Conservation (phyloP, 2,113 vertebrate genomes). For the Hystrix cristata region DNA sequence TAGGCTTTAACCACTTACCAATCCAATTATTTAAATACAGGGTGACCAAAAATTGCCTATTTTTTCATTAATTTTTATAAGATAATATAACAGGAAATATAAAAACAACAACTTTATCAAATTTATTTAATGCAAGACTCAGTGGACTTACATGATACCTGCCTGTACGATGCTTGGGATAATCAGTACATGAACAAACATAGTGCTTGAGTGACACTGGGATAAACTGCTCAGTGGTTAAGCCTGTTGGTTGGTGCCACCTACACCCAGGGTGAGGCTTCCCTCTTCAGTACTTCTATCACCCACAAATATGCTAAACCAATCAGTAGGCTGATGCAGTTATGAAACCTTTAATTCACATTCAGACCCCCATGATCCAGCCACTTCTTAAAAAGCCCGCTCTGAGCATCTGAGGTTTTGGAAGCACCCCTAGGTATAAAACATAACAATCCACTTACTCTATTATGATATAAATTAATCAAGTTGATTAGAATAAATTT, state of each 20-base stretch:
- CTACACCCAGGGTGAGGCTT: not conserved
- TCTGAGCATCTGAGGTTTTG: not conserved
- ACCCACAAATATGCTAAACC: not conserved
- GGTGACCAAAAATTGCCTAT: too few species aligned
- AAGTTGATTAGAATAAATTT: slow-evolving; percentile 41
- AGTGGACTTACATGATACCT: too few species aligned
- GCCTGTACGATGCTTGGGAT: too few species aligned
- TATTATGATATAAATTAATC: not conserved
- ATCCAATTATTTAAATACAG: too few species aligned
- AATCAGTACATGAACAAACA: too few species aligned
- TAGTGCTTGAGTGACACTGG: too few species aligned
- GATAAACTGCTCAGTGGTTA: not conserved
- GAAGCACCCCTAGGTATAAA: not conserved
- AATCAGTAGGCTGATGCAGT: not conserved
- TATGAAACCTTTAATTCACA: not conserved
- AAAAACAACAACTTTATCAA: too few species aligned
- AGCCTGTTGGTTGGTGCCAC: not conserved
- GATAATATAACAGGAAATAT: too few species aligned
- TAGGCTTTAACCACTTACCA: not conserved
- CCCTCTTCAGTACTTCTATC: not conserved
- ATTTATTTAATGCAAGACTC: too few species aligned
- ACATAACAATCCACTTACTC: not conserved
- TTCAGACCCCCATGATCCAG: not conserved
- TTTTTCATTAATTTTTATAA: too few species aligned
- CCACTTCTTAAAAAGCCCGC: not conserved